phyloP scores from a whole-genome alignment of 2,888 invertebrate species.

The Amiota mariae region DNA sequence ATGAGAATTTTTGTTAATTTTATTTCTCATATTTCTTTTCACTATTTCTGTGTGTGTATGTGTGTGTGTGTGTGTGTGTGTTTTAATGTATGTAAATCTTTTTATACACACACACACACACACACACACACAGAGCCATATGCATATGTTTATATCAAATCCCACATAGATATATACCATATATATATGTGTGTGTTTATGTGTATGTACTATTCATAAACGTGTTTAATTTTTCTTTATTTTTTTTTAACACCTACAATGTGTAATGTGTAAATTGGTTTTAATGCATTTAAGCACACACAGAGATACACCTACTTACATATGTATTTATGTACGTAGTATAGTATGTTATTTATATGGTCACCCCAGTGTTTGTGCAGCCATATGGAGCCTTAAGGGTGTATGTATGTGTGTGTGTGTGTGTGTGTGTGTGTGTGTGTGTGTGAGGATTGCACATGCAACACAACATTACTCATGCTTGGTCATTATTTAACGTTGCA shows the following conservation, averaged over 20 bases:
- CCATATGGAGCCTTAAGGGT: background rate
- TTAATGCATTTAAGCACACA: slow-evolving; percentile 18
- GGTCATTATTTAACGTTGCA: slow-evolving; percentile 4
- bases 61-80: background rate
- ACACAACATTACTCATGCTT: background rate
- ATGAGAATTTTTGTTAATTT: too few relatives aligned
- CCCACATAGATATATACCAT: too few relatives aligned
- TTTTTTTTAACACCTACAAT: slow-evolving; percentile 24
- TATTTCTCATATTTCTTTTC: background rate
- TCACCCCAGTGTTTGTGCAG: too few relatives aligned
- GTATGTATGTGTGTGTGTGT: too few relatives aligned
- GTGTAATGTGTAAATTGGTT: slow-evolving; percentile 27
- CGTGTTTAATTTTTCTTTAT: background rate
- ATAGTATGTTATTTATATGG: too few relatives aligned
- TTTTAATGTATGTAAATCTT: too few relatives aligned
- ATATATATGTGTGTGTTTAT: too few relatives aligned
- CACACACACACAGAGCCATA: background rate
- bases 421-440: background rate
- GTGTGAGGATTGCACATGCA: background rate
- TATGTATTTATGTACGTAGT: too few relatives aligned
- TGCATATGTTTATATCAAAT: background rate
- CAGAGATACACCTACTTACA: background rate
- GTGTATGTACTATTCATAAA: background rate
- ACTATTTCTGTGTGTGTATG: background rate
- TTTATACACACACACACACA: background rate